Evolutionary conservation across 1,140 invertebrate genomes (phyloP), one percentile per base, ranked within the genome.

Genomic region (Macrosteles quadrilineatus): DNA sequence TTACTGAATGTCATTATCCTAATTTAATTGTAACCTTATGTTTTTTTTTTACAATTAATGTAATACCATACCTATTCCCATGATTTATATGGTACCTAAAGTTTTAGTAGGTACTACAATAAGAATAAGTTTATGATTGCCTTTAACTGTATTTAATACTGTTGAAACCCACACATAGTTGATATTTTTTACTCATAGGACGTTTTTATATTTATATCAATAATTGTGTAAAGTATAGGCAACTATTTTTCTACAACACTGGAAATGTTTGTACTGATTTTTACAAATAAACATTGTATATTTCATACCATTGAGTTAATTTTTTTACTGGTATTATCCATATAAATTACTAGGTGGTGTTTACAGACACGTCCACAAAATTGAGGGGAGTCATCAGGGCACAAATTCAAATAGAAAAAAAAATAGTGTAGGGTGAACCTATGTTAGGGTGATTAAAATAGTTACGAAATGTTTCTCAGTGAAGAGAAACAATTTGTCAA

Each of bases 271-370:
- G 63, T 66, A 66, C 63, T 43, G 63, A 45, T 66, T 63, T 66
- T 66, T 66, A 66, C 40, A 66, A 66, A 66, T 66, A 66, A 66
- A 66, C 25, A 69, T 19, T 43, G 27, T 45, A 19, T 66, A 66
- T 57, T 57, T 57, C 25, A 36, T 6, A 36, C 14, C 4, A 36
- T 36, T 36, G 4, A 36, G 14, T 14, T 36, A 36, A 36, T 36
- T 36, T 36, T 36, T 14, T 14, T 36, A n/a, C n/a, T n/a, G n/a
- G n/a, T n/a, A n/a, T n/a, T n/a, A n/a, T n/a, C n/a, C n/a, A n/a
- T n/a, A n/a, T n/a, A n/a, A n/a, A n/a, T n/a, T n/a, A n/a, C n/a
- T n/a, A n/a, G n/a, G n/a, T n/a, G n/a, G n/a, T n/a, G n/a, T n/a
- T n/a, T n/a, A n/a, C n/a, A n/a, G n/a, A n/a, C n/a, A n/a, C n/a